Evolutionary conservation across 2,888 invertebrate genomes (phyloP).

Genomic region (Pristionchus arcanus): DNA sequence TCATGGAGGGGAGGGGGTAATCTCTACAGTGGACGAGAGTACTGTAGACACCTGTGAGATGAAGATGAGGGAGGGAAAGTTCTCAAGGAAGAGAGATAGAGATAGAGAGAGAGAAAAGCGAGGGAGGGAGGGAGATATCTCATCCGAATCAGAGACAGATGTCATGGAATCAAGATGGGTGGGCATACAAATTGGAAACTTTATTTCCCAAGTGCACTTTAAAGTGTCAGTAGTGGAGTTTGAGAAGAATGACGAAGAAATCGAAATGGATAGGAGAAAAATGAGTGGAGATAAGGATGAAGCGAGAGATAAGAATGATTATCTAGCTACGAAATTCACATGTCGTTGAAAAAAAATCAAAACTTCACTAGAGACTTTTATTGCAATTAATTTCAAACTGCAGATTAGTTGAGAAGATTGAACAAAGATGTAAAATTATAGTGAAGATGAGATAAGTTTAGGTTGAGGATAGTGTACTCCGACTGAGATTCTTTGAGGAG

Average conservation of each 20-base stretch:
- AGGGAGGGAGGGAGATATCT: neutral
- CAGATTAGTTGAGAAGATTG: neutral
- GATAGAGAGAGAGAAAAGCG: neutral
- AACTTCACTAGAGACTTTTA: neutral
- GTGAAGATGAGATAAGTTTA: neutral
- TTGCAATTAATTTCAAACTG: neutral
- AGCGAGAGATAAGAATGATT: neutral
- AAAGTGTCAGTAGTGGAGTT: neutral
- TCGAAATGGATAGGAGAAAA: slow-evolving; percentile 29
- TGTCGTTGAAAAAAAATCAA: neutral
- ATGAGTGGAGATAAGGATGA: neutral
- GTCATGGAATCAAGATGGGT: neutral
- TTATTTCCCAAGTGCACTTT: neutral
- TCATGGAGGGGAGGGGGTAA: neutral
- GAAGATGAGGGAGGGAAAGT: neutral
- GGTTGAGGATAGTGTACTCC: neutral
- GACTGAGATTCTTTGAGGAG: neutral
- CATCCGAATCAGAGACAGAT: neutral
- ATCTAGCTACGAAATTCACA: neutral
- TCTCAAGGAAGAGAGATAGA: neutral
- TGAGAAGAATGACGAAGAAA: slow-evolving; percentile 34
- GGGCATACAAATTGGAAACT: neutral
- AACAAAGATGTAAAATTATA: neutral
- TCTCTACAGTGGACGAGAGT: neutral
- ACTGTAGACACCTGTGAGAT: neutral